Conservation (phyloP, 2,797 vertebrate species). For the Ammospiza maritima region DNA sequence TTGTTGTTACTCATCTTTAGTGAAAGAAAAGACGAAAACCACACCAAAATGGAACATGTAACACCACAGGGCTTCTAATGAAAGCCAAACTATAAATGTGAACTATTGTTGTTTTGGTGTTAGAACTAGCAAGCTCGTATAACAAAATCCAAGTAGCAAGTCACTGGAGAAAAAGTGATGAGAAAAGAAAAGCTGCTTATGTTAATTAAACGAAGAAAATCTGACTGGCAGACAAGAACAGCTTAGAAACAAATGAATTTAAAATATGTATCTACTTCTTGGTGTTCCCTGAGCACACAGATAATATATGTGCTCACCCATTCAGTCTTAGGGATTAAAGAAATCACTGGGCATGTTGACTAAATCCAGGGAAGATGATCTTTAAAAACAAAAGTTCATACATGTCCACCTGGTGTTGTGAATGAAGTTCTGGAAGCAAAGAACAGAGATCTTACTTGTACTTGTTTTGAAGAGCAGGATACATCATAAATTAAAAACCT, state of each 20-base stretch:
- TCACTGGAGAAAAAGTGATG: constrained; percentile 1
- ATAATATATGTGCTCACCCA: background rate
- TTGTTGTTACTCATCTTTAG: background rate
- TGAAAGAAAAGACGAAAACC: background rate
- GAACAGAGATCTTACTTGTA: background rate
- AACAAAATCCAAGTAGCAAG: background rate
- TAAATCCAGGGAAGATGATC: background rate
- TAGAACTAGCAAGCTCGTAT: background rate
- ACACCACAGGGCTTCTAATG: background rate
- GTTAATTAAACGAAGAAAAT: constrained; percentile 49
- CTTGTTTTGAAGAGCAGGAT: background rate
- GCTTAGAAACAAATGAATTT: background rate
- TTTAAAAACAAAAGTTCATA: background rate
- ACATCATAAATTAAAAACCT: background rate
- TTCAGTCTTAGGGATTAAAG: background rate
- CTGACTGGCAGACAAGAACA: background rate
- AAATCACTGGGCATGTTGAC: background rate
- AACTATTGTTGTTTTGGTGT: background rate
- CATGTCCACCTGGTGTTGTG: background rate
- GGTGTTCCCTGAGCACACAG: background rate
- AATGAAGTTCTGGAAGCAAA: background rate
- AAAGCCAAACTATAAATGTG: background rate
- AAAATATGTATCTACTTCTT: background rate
- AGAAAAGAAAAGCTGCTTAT: constrained; percentile 46
- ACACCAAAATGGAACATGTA: background rate